Evolutionary conservation across 2,113 vertebrate genomes (phyloP), one percentile per base, ranked within the genome.

Genomic region (Elanoides forficatus): DNA sequence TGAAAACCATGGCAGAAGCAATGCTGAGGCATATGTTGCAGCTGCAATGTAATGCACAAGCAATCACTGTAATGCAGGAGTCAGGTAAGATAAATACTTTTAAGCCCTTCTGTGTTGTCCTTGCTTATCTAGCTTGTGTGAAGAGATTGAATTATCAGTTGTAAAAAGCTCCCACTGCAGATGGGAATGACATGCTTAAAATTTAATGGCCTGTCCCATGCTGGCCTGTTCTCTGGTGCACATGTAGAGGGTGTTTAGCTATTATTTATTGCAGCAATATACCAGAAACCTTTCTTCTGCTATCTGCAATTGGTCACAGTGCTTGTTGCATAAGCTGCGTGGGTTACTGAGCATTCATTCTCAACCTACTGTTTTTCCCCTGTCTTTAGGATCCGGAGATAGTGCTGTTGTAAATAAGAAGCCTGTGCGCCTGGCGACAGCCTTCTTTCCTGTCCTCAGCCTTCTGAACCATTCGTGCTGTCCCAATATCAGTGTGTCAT

Each of bases 391-490:
- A 27, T 92, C 97, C 17, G 45, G 95, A 81, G 92, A 91, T 73
- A 96, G 95, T 27, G 82, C 82, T 8, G 96, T 99, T 81, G 97
- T 98, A 53, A 94, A 98, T 56, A 98, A 96, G 71, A 95, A 95
- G 65, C 98, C 99, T 93, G 89, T 99, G 4, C 98, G 99, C 75
- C 94, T 99, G 59, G 99, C 99, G 11, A 99, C 99, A 3, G 99
- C 98, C 8, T 40, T 99, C 53, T 99, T 99, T 94, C 98, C 99
- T 18, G 98, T 99, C 4, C 93, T 99, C 59, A 99, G 99, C 95
- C 98, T 99, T 50, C 97, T 99, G 89, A 99, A 99, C 98, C 99
- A 99, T 92, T 99, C 99, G 4, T 99, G 99, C 93, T 95, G 97
- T 50, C 99, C 99, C 88, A 99, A 99, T 96, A 99, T 97, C 94